Evolutionary conservation across 2,888 invertebrate species (phyloP), one percentile per base, ranked within the genome.

Genomic region (Ischnus inquisitorius): DNA sequence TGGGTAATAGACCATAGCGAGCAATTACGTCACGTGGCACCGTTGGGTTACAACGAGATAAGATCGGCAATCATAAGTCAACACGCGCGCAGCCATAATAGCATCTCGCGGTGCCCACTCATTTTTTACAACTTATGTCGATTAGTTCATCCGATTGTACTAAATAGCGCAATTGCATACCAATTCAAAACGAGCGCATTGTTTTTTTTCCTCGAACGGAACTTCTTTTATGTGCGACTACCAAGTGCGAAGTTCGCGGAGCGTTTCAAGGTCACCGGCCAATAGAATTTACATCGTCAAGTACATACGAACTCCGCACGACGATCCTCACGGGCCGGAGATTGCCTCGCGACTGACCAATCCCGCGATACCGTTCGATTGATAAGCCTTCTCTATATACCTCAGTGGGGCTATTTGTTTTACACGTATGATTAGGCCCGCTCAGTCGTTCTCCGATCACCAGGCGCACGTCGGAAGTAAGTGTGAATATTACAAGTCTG

Each of bases 311-410:
- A 34, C 34, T 22, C 28, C 48, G 62, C 46, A 62, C 68, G 57
- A 19, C 19, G 51, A 71, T 77, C 48, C 28, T 22, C 67, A 34
- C 67, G 54, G 46, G 64, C 16, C 57, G 46, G 48, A 54, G 79
- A 80, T 80, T 67, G 72, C 65, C 65, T 14, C 62, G 64, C 69
- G 64, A 77, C 69, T 83, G 86, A 82, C 85, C 75, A 71, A 84
- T 82, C 51, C 78, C 39, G 60, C 69, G 82, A 57, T 64, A 51
- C 51, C 43, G 78, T 62, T 28, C 22, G 19, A 16, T 51, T 65
- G 82, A 84, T 86, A 86, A 86, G n/a, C 74, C 41, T 19, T 39
- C 16, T 77, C 62, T 41, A 41, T n/a, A 8, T 34, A 34, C 79
- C 57, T 65, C 46, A 34, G 19, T 4, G 41, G 46, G 6, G 46